These are phyloP conservation scores for Leptoteleia sp. DNA, from an alignment of 1,140 invertebrate genomes.

Conservation along the genomic window DNA sequence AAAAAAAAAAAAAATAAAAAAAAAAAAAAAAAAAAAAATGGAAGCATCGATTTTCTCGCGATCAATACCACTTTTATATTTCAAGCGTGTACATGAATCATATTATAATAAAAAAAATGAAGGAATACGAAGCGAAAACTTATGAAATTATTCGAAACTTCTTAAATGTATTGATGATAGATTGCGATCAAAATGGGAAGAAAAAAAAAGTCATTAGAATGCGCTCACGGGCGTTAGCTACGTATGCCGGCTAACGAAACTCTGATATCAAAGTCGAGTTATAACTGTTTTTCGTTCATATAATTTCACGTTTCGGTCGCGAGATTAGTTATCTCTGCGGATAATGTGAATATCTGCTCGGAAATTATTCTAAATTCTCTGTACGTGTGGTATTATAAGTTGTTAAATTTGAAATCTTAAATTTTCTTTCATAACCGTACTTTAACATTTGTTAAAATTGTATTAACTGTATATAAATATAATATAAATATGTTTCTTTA, in stretches of 20 bases:
- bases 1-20: too few relatives aligned
- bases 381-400: too few relatives aligned
- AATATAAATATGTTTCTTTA: too few relatives aligned
- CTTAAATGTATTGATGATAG: slow-evolving; percentile 38
- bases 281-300: slow-evolving; percentile 1
- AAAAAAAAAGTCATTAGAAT: slow-evolving; percentile 47
- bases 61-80: slow-evolving; percentile 57
- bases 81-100: slow-evolving; percentile 41
- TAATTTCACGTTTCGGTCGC: neutral
- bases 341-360: neutral
- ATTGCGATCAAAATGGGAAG: slow-evolving; percentile 14
- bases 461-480: too few relatives aligned
- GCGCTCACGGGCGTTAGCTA: neutral
- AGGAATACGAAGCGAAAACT: slow-evolving; percentile 11
- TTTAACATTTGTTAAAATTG: too few relatives aligned
- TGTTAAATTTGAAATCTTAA: too few relatives aligned
- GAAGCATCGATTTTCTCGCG: slow-evolving; percentile 38
- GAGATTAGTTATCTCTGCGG: slow-evolving; percentile 6
- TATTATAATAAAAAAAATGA: slow-evolving; percentile 32
- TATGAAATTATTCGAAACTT: slow-evolving; percentile 52
- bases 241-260: slow-evolving; percentile 7
- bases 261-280: slow-evolving; percentile 17
- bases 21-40: too few relatives aligned
- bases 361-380: neutral
- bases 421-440: too few relatives aligned